Conservation (phyloP, 2,888 invertebrate species). For the Dryobotodes eremita region DNA sequence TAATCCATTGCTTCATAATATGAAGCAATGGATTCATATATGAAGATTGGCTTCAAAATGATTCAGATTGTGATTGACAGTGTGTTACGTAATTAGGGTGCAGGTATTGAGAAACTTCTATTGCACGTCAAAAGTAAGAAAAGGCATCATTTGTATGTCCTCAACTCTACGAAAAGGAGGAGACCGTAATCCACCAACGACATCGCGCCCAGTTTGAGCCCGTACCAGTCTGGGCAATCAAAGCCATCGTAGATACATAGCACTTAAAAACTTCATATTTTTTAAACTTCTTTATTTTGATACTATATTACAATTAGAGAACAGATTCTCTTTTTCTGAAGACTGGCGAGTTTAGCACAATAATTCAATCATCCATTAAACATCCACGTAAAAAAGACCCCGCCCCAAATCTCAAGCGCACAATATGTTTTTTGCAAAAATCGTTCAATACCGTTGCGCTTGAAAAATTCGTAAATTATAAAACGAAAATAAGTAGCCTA, state of each 20-base stretch:
- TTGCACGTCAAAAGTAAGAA: constrained; percentile 19
- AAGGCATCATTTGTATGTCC: not conserved
- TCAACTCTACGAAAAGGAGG: not conserved
- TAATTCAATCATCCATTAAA: not conserved
- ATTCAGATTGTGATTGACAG: too few species aligned
- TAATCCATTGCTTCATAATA: too few species aligned
- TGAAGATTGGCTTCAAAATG: too few species aligned
- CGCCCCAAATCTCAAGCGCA: not conserved
- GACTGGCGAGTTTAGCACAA: not conserved
- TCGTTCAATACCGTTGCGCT: not conserved
- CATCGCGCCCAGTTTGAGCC: not conserved
- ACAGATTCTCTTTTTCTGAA: not conserved
- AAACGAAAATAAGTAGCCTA: not conserved
- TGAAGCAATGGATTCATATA: too few species aligned
- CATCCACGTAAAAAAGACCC: not conserved
- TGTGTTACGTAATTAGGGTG: too few species aligned
- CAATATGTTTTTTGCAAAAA: not conserved
- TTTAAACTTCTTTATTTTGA: too few species aligned
- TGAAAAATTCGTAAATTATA: not conserved
- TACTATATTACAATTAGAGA: not conserved
- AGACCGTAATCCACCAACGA: not conserved
- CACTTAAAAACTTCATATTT: not conserved
- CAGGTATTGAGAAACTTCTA: constrained; percentile 15
- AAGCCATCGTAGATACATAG: not conserved
- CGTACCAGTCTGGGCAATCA: not conserved